These are phyloP conservation scores for Varroa destructor DNA, from an alignment of 1,140 invertebrate species.

Conservation along the genomic window DNA sequence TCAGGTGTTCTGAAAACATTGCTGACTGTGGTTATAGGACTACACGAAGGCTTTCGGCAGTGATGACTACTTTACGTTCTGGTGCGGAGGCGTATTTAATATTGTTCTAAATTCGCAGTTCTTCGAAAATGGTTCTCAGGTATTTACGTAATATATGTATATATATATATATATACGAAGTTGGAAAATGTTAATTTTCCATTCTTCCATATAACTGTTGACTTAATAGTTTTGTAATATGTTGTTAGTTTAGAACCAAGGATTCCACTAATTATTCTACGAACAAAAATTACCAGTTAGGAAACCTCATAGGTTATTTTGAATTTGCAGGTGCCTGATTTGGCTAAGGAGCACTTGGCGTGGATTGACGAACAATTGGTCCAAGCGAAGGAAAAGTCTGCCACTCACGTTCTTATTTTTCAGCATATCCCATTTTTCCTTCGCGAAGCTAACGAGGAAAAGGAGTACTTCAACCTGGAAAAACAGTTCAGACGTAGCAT, in stretches of 20 bases:
- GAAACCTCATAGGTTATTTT: neutral
- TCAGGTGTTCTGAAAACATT: neutral
- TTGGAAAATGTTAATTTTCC: neutral
- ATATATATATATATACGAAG: neutral
- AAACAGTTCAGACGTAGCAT: slow-evolving; percentile 38
- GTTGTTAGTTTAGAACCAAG: no score
- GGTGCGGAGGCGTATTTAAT: slow-evolving; percentile 46
- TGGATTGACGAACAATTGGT: slow-evolving; percentile 42
- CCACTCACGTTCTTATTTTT: slow-evolving; percentile 43
- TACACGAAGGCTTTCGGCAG: slow-evolving; percentile 44
- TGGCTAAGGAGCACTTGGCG: slow-evolving; percentile 41
- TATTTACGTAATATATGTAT: slow-evolving; percentile 3
- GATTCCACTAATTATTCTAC: no score
- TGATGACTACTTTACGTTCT: slow-evolving; percentile 48
- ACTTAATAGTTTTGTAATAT: neutral
- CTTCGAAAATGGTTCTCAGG: slow-evolving; percentile 37
- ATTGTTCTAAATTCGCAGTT: slow-evolving; percentile 48
- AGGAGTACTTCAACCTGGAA: slow-evolving; percentile 43
- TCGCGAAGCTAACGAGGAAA: slow-evolving; percentile 40
- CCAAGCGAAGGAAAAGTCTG: slow-evolving; percentile 32
- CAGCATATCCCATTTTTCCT: slow-evolving; percentile 50
- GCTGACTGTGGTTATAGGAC: slow-evolving; percentile 19
- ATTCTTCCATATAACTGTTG: neutral
- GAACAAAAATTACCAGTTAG: no score
- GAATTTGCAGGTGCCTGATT: slow-evolving; percentile 36